A percentile compares a stretch with the other conserved stretches of the same genome.
Evolutionary conservation across 30 jellyfish, hydroid and myxozoan genomes (phyloP).

Genomic region (Aurelia coerulea): DNA sequence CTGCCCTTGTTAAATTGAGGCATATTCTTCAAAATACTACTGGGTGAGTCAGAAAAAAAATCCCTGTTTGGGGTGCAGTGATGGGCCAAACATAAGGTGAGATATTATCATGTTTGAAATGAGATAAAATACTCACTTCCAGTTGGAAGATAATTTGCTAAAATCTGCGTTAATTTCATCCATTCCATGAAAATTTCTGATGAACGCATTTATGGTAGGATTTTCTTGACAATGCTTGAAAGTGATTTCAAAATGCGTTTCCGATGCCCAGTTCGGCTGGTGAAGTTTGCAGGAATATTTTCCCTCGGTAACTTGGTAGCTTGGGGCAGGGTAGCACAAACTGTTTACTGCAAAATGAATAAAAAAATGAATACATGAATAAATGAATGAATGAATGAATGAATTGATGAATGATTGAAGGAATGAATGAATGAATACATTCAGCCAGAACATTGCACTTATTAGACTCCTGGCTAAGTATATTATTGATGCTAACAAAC

Average conservation of each 20-base stretch:
- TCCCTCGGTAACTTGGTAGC: slow-evolving; percentile 34
- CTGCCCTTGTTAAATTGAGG: no score
- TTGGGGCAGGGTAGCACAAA: slow-evolving; percentile 31
- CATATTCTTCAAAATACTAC: no score
- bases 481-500: no score
- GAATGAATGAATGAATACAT: no score
- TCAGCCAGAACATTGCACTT: no score
- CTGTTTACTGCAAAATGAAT: neutral
- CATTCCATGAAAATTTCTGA: slow-evolving; percentile 51
- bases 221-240: slow-evolving; percentile 32
- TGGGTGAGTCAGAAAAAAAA: no score
- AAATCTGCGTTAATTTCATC: slow-evolving; percentile 54
- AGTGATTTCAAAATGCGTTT: slow-evolving; percentile 19
- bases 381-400: no score
- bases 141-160: slow-evolving; percentile 17
- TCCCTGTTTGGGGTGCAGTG: no score
- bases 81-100: no score
- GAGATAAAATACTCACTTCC: slow-evolving; percentile 25
- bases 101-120: no score
- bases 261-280: slow-evolving; percentile 60
- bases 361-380: neutral
- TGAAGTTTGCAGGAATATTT: slow-evolving; percentile 35
- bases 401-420: no score
- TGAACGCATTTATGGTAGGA: slow-evolving; percentile 36
- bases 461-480: no score